Conservation (phyloP, 2,888 invertebrate species). For the Prionchulus punctatus region DNA sequence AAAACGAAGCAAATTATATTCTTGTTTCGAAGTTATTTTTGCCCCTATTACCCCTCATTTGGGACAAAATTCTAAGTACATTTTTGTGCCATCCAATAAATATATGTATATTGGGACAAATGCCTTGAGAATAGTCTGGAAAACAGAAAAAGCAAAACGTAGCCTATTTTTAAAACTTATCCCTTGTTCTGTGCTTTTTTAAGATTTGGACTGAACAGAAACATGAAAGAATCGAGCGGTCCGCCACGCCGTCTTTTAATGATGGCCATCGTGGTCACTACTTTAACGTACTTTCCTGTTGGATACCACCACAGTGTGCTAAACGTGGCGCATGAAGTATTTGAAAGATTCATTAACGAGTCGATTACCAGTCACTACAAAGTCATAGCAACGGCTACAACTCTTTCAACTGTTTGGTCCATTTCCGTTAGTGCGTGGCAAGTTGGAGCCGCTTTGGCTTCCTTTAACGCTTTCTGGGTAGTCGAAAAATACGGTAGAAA, state of each 20-base stretch:
- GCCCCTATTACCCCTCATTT: too few relatives aligned
- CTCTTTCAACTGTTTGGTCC: constrained; percentile 1
- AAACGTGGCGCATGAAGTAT: not conserved
- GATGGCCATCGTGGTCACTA: not conserved
- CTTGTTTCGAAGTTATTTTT: too few relatives aligned
- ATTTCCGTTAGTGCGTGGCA: not conserved
- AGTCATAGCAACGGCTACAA: not conserved
- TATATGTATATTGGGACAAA: too few relatives aligned
- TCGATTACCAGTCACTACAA: not conserved
- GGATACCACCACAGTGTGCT: constrained; percentile 1
- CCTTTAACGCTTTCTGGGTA: not conserved
- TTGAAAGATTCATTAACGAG: not conserved
- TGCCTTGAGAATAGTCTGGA: too few relatives aligned
- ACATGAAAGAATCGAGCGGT: too few relatives aligned
- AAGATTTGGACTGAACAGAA: too few relatives aligned
- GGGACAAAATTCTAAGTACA: too few relatives aligned
- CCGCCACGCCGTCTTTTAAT: not conserved
- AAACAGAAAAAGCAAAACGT: too few relatives aligned
- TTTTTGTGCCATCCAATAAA: too few relatives aligned
- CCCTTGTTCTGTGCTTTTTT: too few relatives aligned
- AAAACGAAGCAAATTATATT: too few relatives aligned
- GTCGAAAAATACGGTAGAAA: not conserved
- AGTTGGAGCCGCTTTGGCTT: not conserved
- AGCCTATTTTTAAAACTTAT: too few relatives aligned
- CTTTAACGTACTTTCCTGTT: not conserved